These are phyloP conservation scores for Rhodophaea formosa DNA, from an alignment of 2,888 invertebrate genomes.

Conservation along the genomic window DNA sequence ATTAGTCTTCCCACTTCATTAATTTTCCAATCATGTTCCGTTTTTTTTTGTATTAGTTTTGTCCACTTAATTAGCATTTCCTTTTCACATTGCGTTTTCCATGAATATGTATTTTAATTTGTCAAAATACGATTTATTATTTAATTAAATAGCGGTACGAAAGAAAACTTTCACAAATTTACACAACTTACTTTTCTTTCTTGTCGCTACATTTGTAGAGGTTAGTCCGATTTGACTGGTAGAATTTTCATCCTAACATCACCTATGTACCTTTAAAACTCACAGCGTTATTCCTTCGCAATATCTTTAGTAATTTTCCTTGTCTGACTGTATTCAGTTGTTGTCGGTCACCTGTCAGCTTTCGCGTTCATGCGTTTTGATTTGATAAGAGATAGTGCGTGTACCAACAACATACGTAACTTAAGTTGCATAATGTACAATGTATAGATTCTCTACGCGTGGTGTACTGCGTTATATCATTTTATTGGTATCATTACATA, in stretches of 20 bases:
- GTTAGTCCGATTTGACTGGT: background rate
- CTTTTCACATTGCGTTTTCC: constrained; percentile 22
- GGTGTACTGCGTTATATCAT: constrained; percentile 49
- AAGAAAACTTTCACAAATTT: background rate
- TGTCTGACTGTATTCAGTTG: constrained; percentile 10
- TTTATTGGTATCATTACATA: constrained; percentile 47
- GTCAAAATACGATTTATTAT: background rate
- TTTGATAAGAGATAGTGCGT: constrained; percentile 71
- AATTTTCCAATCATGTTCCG: constrained; percentile 30
- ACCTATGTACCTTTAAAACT: too few species aligned
- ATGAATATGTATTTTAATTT: background rate
- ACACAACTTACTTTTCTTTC: background rate
- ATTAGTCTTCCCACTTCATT: constrained; percentile 38
- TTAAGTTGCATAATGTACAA: constrained; percentile 56
- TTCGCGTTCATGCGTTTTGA: constrained; percentile 65
- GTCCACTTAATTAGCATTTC: constrained; percentile 37
- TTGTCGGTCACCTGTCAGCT: constrained; percentile 61
- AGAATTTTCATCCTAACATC: too few species aligned
- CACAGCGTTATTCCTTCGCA: too few species aligned
- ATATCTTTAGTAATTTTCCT: background rate
- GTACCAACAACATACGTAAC: constrained; percentile 53
- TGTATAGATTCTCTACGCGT: constrained; percentile 42
- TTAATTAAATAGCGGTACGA: background rate
- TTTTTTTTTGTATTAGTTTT: constrained; percentile 22
- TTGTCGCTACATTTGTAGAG: background rate